Conservation (phyloP, 2,888 invertebrate genomes). For the Xestia xanthographa region DNA sequence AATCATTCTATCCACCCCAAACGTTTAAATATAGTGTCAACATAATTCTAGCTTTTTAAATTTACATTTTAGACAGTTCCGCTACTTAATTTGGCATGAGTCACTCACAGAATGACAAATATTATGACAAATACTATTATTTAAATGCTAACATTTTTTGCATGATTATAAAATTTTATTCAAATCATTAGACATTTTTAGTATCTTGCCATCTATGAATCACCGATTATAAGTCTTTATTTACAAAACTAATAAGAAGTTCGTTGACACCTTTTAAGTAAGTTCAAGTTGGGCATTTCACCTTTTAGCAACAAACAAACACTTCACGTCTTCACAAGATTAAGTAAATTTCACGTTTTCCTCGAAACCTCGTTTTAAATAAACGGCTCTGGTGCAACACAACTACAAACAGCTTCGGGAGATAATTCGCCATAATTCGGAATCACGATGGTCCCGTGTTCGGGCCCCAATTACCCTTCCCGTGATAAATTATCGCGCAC, state of each 20-base stretch:
- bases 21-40: not conserved
- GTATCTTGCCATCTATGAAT: constrained; percentile 42
- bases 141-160: constrained; percentile 19
- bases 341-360: not conserved
- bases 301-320: constrained; percentile 23
- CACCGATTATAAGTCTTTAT: constrained; percentile 30
- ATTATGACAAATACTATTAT: constrained; percentile 54
- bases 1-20: not conserved
- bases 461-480: constrained; percentile 54
- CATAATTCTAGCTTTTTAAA: not conserved
- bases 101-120: constrained; percentile 46
- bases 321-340: not conserved
- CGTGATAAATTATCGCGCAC: constrained; percentile 68
- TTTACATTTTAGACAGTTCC: constrained; percentile 13
- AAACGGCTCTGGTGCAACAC: constrained; percentile 12
- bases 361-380: constrained; percentile 16
- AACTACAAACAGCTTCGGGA: constrained; percentile 30
- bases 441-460: constrained; percentile 49
- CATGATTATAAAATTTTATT: constrained; percentile 39
- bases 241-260: constrained; percentile 36
- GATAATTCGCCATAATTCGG: constrained; percentile 59
- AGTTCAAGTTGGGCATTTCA: constrained; percentile 3
- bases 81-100: constrained; percentile 26
- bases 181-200: constrained; percentile 42
- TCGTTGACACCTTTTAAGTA: constrained; percentile 33